Conservation (phyloP, 2,113 vertebrate genomes). For the Gyps fulvus region DNA sequence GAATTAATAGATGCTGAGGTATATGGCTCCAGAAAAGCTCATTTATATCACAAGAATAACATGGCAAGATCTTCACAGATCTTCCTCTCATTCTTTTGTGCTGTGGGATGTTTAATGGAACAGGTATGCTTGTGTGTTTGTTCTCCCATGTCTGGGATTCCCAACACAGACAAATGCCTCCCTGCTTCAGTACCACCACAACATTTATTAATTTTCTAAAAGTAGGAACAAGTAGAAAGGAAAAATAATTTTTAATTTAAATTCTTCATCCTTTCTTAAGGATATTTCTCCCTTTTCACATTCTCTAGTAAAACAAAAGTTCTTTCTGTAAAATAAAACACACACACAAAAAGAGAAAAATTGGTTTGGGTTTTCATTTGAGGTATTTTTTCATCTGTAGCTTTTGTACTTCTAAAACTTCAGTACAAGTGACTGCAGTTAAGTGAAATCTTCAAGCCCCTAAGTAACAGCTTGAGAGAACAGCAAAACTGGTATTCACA, state of each 20-base stretch:
- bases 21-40: neutral
- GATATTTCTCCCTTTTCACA: neutral
- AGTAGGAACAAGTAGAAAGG: neutral
- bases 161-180: neutral
- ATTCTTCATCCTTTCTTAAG: neutral
- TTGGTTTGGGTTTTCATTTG: neutral
- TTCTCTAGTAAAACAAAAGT: neutral
- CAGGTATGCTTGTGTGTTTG: neutral
- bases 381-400: neutral
- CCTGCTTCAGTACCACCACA: neutral
- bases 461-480: neutral
- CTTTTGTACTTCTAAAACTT: slow-evolving; percentile 22
- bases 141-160: neutral
- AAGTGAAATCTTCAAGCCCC: slow-evolving; percentile 12
- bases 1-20: neutral
- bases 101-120: neutral
- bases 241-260: slow-evolving; percentile 5
- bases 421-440: neutral
- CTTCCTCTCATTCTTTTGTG: neutral
- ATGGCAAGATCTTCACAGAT: neutral
- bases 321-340: neutral
- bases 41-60: neutral
- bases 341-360: neutral
- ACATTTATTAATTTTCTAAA: neutral
- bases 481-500: slow-evolving; percentile 11